These are phyloP conservation scores for Phortica okadai DNA, from an alignment of 2,888 invertebrate species.

Conservation along the genomic window DNA sequence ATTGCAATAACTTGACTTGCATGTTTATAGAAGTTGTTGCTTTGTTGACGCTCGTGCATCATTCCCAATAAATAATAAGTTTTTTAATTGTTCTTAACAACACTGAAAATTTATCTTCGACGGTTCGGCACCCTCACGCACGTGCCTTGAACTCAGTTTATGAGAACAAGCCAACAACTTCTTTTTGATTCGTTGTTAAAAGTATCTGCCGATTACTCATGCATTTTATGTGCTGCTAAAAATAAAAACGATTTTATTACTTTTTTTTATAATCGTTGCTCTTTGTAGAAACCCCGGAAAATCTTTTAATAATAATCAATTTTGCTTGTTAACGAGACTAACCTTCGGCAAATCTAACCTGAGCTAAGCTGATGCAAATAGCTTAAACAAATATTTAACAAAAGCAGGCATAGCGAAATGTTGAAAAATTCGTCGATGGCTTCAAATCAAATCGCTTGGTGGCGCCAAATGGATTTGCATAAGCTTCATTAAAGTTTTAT, in stretches of 20 bases:
- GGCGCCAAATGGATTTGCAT: background rate
- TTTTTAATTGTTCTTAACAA: no score
- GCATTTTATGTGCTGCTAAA: background rate
- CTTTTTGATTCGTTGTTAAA: background rate
- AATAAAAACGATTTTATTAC: constrained; percentile 1
- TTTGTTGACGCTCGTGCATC: no score
- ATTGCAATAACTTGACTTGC: constrained; percentile 35
- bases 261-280: constrained; percentile 13
- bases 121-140: background rate
- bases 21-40: background rate
- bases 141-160: background rate
- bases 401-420: background rate
- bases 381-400: background rate
- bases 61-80: no score
- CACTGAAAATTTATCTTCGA: no score
- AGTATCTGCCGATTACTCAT: background rate
- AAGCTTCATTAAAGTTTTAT: background rate
- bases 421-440: no score
- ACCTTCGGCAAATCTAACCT: background rate
- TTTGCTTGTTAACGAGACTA: background rate
- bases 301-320: background rate
- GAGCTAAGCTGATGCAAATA: background rate
- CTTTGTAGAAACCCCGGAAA: background rate
- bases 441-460: no score
- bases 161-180: background rate